A percentile compares a stretch with the other conserved stretches of the same genome.
Evolutionary conservation across 2,113 vertebrate species (phyloP).

Genomic region (Poeciliopsis turrubarensis): DNA sequence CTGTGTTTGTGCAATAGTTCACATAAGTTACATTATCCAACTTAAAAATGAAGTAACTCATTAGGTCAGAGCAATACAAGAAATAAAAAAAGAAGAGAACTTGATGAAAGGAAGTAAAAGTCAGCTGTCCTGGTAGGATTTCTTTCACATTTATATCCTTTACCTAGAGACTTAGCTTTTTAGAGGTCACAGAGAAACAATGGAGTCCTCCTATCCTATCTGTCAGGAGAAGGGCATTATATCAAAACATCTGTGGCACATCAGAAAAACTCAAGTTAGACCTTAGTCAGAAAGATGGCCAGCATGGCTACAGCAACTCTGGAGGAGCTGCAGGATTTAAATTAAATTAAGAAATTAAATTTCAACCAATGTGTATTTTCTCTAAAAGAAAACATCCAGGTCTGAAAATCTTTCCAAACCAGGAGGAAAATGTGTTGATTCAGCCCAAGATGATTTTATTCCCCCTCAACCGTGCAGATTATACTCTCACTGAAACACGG

Average conservation of each 20-base stretch:
- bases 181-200: neutral
- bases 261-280: neutral
- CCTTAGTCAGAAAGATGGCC: neutral
- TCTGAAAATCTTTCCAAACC: neutral
- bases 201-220: neutral
- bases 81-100: too few relatives aligned
- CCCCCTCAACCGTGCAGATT: too few relatives aligned
- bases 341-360: too few relatives aligned
- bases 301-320: neutral
- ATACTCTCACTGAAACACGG: too few relatives aligned
- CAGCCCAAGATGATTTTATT: too few relatives aligned
- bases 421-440: neutral
- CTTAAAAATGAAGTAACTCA: neutral
- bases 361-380: too few relatives aligned
- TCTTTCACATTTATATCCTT: too few relatives aligned
- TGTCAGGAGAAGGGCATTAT: neutral
- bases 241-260: neutral
- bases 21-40: neutral
- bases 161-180: too few relatives aligned
- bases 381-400: neutral
- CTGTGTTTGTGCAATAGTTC: too few relatives aligned
- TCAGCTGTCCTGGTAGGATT: too few relatives aligned
- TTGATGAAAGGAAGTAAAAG: too few relatives aligned
- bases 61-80: neutral
- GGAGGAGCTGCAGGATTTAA: neutral